Conservation (phyloP, 1,140 invertebrate species). For the Heliconius himera region DNA sequence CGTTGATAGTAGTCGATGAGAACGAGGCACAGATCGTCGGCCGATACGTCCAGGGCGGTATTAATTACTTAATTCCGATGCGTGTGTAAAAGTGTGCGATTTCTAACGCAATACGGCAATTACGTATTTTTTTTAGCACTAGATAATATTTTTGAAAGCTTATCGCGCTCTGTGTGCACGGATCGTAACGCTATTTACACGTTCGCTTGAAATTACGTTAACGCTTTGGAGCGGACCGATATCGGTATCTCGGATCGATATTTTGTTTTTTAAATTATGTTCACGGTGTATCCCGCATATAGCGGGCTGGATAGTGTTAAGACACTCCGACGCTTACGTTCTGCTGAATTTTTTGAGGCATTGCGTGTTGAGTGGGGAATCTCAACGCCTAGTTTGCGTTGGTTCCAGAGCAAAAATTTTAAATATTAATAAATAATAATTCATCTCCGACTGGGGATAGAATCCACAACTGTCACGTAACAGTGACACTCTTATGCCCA, state of each 20-base stretch:
- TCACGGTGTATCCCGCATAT: no score
- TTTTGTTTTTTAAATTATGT: background rate
- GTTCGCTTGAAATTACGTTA: constrained; percentile 52
- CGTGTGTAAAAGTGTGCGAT: constrained; percentile 69
- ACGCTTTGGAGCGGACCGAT: constrained; percentile 35
- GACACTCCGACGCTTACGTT: no score
- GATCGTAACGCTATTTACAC: constrained; percentile 69
- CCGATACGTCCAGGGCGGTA: constrained; percentile 63
- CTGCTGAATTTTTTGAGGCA: no score
- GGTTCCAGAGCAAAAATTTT: no score
- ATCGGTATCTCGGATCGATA: constrained; percentile 18
- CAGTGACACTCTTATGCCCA: no score
- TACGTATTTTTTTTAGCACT: constrained; percentile 67
- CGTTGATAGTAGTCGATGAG: constrained; percentile 66
- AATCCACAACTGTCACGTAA: no score
- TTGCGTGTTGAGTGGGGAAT: no score
- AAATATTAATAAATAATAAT: no score
- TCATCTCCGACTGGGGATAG: no score
- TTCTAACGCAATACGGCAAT: constrained; percentile 73
- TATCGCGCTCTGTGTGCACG: constrained; percentile 64
- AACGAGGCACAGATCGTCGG: constrained; percentile 66
- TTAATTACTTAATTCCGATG: constrained; percentile 79
- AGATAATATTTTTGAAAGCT: constrained; percentile 71
- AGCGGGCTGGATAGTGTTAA: no score
- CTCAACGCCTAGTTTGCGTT: no score